phyloP scores from a whole-genome alignment of 2,888 invertebrate species.

The Tanypteryx hageni region DNA sequence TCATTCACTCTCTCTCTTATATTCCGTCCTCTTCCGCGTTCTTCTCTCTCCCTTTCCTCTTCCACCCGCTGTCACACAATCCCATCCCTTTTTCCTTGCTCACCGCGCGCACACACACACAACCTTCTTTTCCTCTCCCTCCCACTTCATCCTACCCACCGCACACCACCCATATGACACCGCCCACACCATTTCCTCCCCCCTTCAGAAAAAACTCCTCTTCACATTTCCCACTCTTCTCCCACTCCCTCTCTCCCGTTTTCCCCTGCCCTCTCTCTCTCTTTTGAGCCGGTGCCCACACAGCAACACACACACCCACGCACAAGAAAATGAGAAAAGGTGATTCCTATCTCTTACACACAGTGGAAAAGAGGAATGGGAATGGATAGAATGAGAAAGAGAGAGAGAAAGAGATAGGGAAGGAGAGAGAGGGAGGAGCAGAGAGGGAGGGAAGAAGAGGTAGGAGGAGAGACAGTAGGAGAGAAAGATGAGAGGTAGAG shows the following conservation, averaged over 20 bases:
- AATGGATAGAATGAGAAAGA: background rate
- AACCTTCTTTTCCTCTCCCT: background rate
- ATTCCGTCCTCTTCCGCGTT: too few species aligned
- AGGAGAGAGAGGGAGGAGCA: background rate
- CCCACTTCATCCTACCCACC: background rate
- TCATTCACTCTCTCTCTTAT: too few species aligned
- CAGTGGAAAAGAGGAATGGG: background rate
- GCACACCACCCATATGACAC: background rate
- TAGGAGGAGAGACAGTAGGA: too few species aligned
- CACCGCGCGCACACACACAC: background rate
- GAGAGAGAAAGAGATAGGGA: background rate
- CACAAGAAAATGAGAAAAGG: slow-evolving; percentile 32
- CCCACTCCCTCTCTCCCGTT: too few species aligned
- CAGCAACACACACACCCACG: too few species aligned
- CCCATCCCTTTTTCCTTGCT: too few species aligned
- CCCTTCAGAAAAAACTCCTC: background rate
- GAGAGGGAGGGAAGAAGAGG: background rate
- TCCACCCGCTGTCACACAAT: too few species aligned
- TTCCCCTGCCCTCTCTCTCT: background rate
- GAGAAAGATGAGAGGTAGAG: too few species aligned
- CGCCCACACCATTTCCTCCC: background rate
- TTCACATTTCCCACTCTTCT: too few species aligned
- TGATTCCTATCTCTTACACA: slow-evolving; percentile 8
- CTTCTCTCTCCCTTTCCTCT: too few species aligned
- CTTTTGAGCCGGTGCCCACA: background rate